A percentile compares a stretch with the other conserved stretches of the same genome.
phyloP scores from a whole-genome alignment of 2,797 vertebrate species.

The Periophthalmus magnuspinnatus region DNA sequence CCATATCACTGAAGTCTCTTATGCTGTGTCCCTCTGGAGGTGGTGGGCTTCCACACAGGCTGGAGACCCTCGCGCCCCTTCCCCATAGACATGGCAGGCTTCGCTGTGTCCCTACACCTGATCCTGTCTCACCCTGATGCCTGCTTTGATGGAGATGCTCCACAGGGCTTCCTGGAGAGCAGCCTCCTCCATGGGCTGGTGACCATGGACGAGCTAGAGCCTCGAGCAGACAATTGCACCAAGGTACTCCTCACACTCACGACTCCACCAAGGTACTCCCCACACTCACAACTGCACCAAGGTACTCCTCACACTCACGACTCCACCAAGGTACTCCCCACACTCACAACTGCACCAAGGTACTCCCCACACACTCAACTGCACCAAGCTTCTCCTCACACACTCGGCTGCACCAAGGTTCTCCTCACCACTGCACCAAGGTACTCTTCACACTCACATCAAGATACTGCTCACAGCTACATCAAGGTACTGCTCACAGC shows the following conservation, averaged over 20 bases:
- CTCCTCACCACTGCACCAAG: too few relatives aligned
- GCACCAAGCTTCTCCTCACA: too few relatives aligned
- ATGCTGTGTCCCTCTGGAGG: conserved; percentile 42
- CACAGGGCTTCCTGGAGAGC: conserved; percentile 90
- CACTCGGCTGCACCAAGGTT: too few relatives aligned
- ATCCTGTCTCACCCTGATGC: conserved; percentile 81
- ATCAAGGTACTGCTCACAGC: too few relatives aligned
- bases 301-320: conserved; percentile 55
- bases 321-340: too few relatives aligned
- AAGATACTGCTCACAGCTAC: too few relatives aligned
- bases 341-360: too few relatives aligned
- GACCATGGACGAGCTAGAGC: conserved; percentile 88
- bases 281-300: conserved; percentile 53
- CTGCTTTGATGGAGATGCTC: conserved; percentile 83
- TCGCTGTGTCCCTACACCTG: conserved; percentile 84
- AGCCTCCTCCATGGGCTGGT: conserved; percentile 86
- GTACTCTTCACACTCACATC: too few relatives aligned
- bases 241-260: conserved; percentile 68
- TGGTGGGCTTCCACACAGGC: conserved; percentile 88
- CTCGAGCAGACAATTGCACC: conserved; percentile 87
- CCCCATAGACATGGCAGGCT: conserved; percentile 92
- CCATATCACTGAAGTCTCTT: not conserved
- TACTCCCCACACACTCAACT: too few relatives aligned
- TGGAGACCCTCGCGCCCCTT: conserved; percentile 91
- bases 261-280: too few relatives aligned